Evolutionary conservation across 2,797 vertebrate species (phyloP).

Genomic region (Clangula hyemalis): DNA sequence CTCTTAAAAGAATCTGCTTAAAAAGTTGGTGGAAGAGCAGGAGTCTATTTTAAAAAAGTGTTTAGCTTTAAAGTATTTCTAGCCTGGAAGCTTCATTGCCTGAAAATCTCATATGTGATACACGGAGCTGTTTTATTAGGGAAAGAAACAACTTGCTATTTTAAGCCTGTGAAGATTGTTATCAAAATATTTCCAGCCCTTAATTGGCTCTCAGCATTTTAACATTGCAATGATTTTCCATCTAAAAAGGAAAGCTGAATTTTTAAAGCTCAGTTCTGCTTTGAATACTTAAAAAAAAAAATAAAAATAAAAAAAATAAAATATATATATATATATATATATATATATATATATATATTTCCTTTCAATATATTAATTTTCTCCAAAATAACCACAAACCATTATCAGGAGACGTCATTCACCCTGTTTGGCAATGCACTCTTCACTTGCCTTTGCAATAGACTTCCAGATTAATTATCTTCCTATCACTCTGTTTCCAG

Average conservation of each 20-base stretch:
- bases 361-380: background rate
- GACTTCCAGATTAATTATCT: background rate
- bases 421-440: background rate
- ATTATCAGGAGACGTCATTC: background rate
- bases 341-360: too few species aligned
- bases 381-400: background rate
- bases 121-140: background rate
- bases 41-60: background rate
- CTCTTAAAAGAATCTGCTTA: background rate
- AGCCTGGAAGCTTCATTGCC: background rate
- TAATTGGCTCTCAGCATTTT: slow-evolving; percentile 20
- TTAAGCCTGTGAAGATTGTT: slow-evolving; percentile 17
- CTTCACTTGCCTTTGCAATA: background rate
- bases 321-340: too few species aligned
- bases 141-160: slow-evolving; percentile 16
- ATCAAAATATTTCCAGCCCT: slow-evolving; percentile 24
- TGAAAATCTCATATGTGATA: background rate
- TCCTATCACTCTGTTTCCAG: background rate
- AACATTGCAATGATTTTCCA: background rate
- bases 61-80: background rate
- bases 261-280: background rate
- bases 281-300: background rate
- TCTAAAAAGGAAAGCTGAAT: background rate
- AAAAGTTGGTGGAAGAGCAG: background rate
- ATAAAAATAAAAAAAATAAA: too few species aligned